Base-by-base conservation (phyloP, 2,113 vertebrate genomes). In the mouse (Mus musculus) region DNA sequence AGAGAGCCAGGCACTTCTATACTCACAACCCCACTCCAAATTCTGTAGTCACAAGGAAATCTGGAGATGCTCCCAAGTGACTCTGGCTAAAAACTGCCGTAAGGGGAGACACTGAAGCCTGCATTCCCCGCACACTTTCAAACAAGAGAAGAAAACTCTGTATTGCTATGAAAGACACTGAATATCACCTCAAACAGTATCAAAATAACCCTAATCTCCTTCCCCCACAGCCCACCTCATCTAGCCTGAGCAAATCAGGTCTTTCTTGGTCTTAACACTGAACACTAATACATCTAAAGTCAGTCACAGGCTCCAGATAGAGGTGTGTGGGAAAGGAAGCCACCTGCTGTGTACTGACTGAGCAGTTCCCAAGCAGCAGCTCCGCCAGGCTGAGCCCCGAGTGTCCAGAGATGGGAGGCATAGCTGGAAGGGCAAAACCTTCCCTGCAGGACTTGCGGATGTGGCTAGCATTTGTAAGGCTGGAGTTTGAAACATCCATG, bases 301-400 rank as follows among this genome's bases (percentile, higher is more conserved):
- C 22, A n/a, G 1, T 63, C 14, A 4, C 0, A 24, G 77, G 49
- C 28, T 42, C 67, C 42, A 7, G 80, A 36, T 1, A 6, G n/a
- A 59, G 42, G 52, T 42, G 42, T 28, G 19, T 14, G 13, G 33
- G 20, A 1, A 73, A 42, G 71, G 82, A 52, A 39, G 20, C 0
- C 1, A 1, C 52, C 3, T 10, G 13, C 16, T 65, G 5, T 65
- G 5, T 30, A 0, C 3, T 33, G 65, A 52, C 17, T 2, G 30
- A 73, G 19, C 28, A 17, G 46, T 63, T 26, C 33, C 71, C 22
- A 69, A 13, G 3, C 4, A 61, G 42, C 8, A 42, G 30, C 14
- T 39, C 11, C 0, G 46, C 39, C 1, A 33, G 17, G 0, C 8
- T 30, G 54, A 94, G 54, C 20, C 61, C 2, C 20, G 7, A 28